Percentiles rank a stretch among this genome's conserved stretches.
These are phyloP conservation scores for Strix aluco DNA, from an alignment of 2,113 vertebrate genomes.

Conservation along the genomic window DNA sequence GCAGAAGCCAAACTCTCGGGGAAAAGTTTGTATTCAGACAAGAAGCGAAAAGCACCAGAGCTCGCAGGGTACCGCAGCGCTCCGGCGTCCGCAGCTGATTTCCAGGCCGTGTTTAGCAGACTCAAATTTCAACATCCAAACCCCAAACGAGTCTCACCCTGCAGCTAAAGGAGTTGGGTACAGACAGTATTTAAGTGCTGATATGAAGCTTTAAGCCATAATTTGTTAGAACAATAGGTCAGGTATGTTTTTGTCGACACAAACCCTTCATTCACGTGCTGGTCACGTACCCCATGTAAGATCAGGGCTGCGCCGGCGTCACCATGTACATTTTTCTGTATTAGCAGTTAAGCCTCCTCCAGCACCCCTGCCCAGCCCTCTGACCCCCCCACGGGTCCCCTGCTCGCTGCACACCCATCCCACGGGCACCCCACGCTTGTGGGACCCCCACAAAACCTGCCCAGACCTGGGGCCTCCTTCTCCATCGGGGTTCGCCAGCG, in stretches of 20 bases:
- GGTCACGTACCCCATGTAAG: background rate
- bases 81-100: background rate
- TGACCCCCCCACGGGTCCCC: no score
- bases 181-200: background rate
- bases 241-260: background rate
- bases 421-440: background rate
- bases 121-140: background rate
- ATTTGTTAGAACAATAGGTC: background rate
- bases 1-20: background rate
- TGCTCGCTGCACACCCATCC: rapidly evolving
- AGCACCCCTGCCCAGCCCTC: background rate
- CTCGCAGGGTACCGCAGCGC: rapidly evolving
- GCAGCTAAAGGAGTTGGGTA: background rate
- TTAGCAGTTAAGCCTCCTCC: background rate
- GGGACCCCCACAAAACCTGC: background rate
- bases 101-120: background rate
- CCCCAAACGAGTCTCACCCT: background rate
- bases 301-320: background rate
- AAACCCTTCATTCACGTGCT: background rate
- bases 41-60: background rate
- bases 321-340: background rate
- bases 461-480: no score
- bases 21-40: background rate
- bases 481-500: no score
- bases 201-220: background rate